These are phyloP conservation scores for Lasiurus cinereus DNA, from an alignment of 2,113 vertebrate species.

Conservation along the genomic window DNA sequence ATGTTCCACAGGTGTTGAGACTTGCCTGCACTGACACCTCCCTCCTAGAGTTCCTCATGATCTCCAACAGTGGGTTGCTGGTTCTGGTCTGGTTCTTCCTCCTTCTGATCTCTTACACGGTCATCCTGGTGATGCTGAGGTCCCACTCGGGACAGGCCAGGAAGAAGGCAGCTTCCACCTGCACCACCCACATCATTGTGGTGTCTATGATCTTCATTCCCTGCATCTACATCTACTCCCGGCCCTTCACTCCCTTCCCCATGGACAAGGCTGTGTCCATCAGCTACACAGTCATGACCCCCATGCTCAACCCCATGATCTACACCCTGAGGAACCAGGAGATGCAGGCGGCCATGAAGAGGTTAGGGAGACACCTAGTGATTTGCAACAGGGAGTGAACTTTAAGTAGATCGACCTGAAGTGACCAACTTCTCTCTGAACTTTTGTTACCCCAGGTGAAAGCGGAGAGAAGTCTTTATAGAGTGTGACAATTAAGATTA, in stretches of 20 bases:
- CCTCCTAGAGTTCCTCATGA: conserved; percentile 75
- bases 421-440: not conserved
- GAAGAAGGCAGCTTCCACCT: conserved; percentile 78
- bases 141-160: not conserved
- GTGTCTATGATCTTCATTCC: conserved; percentile 79
- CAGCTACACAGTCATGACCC: conserved; percentile 75
- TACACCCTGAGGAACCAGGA: conserved; percentile 81
- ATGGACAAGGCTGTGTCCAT: conserved; percentile 79
- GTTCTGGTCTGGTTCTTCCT: conserved; percentile 75
- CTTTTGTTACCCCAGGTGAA: not conserved
- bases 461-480: not conserved
- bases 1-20: conserved; percentile 72
- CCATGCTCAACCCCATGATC: conserved; percentile 82
- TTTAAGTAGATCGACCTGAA: not conserved
- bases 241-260: conserved; percentile 64
- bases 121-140: conserved; percentile 73
- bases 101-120: conserved; percentile 69
- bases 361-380: not conserved
- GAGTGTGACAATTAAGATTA: not conserved
- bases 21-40: conserved; percentile 75
- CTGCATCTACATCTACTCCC: conserved; percentile 71
- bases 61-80: conserved; percentile 79
- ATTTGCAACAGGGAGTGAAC: not conserved
- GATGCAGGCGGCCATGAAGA: conserved; percentile 75
- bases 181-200: conserved; percentile 77